These are phyloP conservation scores for Lophura nycthemera DNA, from an alignment of 2,113 vertebrate genomes.

Conservation along the genomic window DNA sequence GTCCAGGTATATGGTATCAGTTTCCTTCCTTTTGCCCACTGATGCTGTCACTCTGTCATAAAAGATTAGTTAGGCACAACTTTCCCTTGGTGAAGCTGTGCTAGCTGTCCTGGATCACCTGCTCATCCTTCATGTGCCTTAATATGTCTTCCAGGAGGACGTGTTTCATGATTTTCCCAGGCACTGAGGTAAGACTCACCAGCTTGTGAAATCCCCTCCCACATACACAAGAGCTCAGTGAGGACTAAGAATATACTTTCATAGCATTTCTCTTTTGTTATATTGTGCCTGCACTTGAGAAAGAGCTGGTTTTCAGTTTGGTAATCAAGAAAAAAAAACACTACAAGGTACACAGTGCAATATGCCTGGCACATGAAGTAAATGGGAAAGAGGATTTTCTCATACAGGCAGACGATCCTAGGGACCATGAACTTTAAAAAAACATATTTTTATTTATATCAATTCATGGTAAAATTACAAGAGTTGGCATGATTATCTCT, in stretches of 20 bases:
- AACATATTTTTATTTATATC: not conserved
- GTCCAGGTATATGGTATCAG: too few species aligned
- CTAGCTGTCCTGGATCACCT: too few species aligned
- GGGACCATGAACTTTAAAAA: not conserved
- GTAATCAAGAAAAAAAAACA: not conserved
- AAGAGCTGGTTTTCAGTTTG: not conserved
- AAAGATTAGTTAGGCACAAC: too few species aligned
- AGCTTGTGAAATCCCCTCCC: not conserved
- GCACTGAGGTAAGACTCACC: too few species aligned
- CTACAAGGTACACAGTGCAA: not conserved
- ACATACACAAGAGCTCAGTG: not conserved
- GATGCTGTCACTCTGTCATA: too few species aligned
- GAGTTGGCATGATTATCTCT: not conserved
- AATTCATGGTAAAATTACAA: not conserved
- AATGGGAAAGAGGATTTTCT: not conserved
- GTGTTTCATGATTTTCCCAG: too few species aligned
- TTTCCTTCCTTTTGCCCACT: too few species aligned
- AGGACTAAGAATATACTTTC: not conserved
- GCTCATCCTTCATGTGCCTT: too few species aligned
- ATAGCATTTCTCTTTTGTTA: not conserved
- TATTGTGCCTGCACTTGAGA: not conserved
- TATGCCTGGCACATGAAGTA: not conserved
- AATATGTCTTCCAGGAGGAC: too few species aligned
- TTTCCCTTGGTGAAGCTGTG: too few species aligned
- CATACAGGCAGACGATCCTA: too few species aligned